phyloP scores from a whole-genome alignment of 2,113 vertebrate species.

The Tenebrosternarchus preto region DNA sequence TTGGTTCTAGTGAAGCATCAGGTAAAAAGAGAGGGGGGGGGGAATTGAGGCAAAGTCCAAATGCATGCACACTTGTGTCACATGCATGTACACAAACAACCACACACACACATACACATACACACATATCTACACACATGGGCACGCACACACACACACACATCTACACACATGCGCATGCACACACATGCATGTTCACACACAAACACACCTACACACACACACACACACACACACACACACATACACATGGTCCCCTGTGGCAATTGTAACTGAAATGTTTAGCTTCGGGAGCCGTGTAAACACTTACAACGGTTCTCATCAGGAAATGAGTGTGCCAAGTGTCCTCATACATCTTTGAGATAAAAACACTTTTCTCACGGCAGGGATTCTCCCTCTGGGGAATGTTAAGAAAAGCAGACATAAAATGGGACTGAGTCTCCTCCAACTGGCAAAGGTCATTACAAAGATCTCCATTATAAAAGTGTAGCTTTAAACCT shows the following conservation, averaged over 20 bases:
- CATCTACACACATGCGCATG: background rate
- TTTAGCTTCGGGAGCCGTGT: background rate
- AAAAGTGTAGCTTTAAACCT: background rate
- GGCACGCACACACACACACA: background rate
- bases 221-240: background rate
- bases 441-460: background rate
- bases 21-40: background rate
- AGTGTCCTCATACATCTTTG: conserved; percentile 17
- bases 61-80: background rate
- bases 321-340: conserved; percentile 12
- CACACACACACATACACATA: background rate
- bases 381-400: background rate
- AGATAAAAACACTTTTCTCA: conserved; percentile 7
- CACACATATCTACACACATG: background rate
- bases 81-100: background rate
- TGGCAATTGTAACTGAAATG: background rate
- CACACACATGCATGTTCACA: background rate
- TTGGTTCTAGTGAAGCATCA: conserved; percentile 20
- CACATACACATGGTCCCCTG: background rate
- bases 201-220: no score
- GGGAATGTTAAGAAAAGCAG: background rate
- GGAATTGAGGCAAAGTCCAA: background rate
- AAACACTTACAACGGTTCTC: conserved; percentile 26
- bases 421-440: background rate
- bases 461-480: background rate